Conservation (phyloP, 2,888 invertebrate species). For the Ptilodon capucinus region DNA sequence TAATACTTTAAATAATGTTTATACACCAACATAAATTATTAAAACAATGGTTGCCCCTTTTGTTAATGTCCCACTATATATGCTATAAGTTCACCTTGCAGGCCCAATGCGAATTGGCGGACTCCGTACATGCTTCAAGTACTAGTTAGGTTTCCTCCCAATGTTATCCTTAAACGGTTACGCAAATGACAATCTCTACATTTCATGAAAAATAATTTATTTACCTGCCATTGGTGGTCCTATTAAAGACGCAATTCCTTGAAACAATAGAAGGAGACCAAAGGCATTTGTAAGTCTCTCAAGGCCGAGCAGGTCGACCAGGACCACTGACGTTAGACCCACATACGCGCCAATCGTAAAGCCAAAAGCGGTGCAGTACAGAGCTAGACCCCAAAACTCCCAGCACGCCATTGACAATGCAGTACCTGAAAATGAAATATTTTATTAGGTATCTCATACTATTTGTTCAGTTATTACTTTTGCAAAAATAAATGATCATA, state of each 20-base stretch:
- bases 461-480: background rate
- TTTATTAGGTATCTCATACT: background rate
- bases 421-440: slow-evolving; percentile 83
- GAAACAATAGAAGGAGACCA: slow-evolving; percentile 94
- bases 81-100: too few relatives aligned
- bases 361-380: slow-evolving; percentile 92
- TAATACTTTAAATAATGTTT: too few relatives aligned
- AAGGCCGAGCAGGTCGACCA: slow-evolving; percentile 96
- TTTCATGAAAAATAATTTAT: too few relatives aligned
- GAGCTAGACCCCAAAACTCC: slow-evolving; percentile 87
- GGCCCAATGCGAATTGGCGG: too few relatives aligned
- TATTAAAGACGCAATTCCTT: slow-evolving; percentile 95
- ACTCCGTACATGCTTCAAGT: too few relatives aligned
- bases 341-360: slow-evolving; percentile 97
- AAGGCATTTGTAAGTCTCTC: slow-evolving; percentile 98
- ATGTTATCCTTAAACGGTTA: too few relatives aligned
- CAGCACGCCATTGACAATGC: slow-evolving; percentile 89
- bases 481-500: slow-evolving; percentile 27
- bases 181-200: too few relatives aligned
- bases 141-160: too few relatives aligned
- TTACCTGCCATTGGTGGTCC: slow-evolving; percentile 97
- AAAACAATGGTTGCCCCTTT: too few relatives aligned
- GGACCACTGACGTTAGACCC: slow-evolving; percentile 96
- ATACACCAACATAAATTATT: too few relatives aligned
- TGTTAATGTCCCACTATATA: too few relatives aligned